Evolutionary conservation across 92 coral and sea anemone species (phyloP), one percentile per base, ranked within the genome.

Genomic region (Chrysogorgia sp.): DNA sequence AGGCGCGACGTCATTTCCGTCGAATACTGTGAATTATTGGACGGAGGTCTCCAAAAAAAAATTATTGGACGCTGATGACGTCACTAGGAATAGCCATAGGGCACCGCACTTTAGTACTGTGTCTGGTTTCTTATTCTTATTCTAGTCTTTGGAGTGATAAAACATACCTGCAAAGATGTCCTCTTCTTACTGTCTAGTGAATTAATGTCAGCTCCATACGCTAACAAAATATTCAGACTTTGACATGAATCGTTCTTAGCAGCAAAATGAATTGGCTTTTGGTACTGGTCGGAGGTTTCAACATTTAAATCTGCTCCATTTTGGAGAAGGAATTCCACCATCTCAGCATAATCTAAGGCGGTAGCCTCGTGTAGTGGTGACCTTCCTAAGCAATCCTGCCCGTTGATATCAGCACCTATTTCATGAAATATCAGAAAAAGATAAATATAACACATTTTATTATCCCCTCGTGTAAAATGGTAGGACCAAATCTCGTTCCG

Each of bases 141-240:
- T n/a, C n/a, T n/a, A n/a, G n/a, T n/a, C n/a, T n/a, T n/a, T n/a
- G n/a, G n/a, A n/a, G n/a, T n/a, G n/a, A n/a, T n/a, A n/a, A n/a
- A n/a, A n/a, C n/a, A n/a, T n/a, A 69, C 76, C 60, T 69, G 76
- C 2, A 69, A 34, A 45, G 76, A 60, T 7, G 76, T 45, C 33
- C 76, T 69, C 1, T 69, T 69, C 21, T 69, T 69, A 30, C 76
- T 69, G 20, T 69, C 76, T 6, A 69, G 61, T 5, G 76, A 69
- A 49, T 69, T 69, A 22, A 69, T 69, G 56, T 69, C 76, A 49
- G 76, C 76, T 31, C 76, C 76, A 49, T 69, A 26, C 40, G 60
- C 76, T 15, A 69, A 20, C 12, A 69, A 69, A 49, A n/a, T 69
- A n/a, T 22, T 45, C 23, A 69, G 10, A 13, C 34, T 43, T 49